These are phyloP conservation scores for Globodera rostochiensis DNA, from an alignment of 1,140 invertebrate species.

Conservation along the genomic window DNA sequence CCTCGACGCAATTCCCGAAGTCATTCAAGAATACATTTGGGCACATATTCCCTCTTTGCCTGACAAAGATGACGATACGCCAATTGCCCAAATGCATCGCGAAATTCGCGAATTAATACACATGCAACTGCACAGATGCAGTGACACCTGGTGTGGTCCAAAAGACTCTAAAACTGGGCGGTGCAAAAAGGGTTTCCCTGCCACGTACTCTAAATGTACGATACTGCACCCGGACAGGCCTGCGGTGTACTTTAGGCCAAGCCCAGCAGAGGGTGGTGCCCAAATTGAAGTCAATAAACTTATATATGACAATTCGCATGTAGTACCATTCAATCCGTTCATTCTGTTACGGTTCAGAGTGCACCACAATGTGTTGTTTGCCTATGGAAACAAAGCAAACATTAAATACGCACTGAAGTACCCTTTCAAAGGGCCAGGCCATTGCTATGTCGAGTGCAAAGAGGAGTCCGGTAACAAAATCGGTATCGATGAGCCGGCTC, in stretches of 20 bases:
- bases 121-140: slow-evolving; percentile 4
- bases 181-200: slow-evolving; percentile 14
- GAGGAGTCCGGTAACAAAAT: too few species aligned
- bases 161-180: background rate
- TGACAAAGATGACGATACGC: background rate
- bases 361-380: background rate
- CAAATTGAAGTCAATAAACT: too few species aligned
- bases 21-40: background rate
- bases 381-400: background rate
- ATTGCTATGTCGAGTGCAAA: too few species aligned
- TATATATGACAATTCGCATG: background rate
- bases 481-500: too few species aligned
- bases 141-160: background rate
- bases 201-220: background rate
- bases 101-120: slow-evolving; percentile 1
- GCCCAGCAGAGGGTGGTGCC: too few species aligned
- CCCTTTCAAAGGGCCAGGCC: too few species aligned
- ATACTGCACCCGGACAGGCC: background rate
- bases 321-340: slow-evolving; percentile 12
- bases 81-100: background rate
- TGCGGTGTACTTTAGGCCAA: background rate
- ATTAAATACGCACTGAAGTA: background rate
- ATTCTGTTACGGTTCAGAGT: too few species aligned
- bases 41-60: slow-evolving; percentile 1
- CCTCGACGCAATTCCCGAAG: background rate